Evolutionary conservation across 2,888 invertebrate genomes (phyloP), one percentile per base, ranked within the genome.

Genomic region (Oegoconia quadripuncta): DNA sequence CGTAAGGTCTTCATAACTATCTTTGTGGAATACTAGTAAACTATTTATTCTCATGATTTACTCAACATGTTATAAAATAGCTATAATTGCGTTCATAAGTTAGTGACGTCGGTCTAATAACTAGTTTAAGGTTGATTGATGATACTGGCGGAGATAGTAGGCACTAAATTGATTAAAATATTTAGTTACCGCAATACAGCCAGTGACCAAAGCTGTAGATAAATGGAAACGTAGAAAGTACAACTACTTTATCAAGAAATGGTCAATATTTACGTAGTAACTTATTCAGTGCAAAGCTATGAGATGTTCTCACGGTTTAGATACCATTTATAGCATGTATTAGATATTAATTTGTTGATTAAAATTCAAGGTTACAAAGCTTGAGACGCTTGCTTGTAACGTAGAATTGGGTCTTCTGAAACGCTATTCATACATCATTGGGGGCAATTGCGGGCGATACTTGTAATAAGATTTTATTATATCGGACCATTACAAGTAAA

Each of bases 391-490:
- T 58, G 50, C 55, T 59, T 57, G 59, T 62, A 50, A 73, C 65
- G 74, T 66, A 64, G 63, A 72, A 76, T 72, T 64, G 57, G 54
- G 69, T 65, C 64, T 59, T 69, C 64, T 68, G 60, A 66, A 64
- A 60, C 48, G 64, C 63, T 69, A 64, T 72, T 70, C 65, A 67
- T 74, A 76, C 70, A 74, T 70, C 66, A 72, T 74, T 73, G 68
- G 53, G 55, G 64, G 66, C 65, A 66, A 77, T 78, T 66, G 61
- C 62, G 60, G 58, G 52, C 64, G 65, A 74, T 74, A 70, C 67
- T 66, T 54, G 64, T 78, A 75, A 80, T 82, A 80, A 74, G 72
- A 74, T 78, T 81, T 78, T 78, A 80, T 81, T 80, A 81, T 73
- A 78, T 73, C 71, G 66, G 57, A 62, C 66, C 72, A 83, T 82